Percentiles rank a stretch among this genome's conserved stretches.
Evolutionary conservation across 2,113 vertebrate genomes (phyloP).

Genomic region (Lampris incognitus): DNA sequence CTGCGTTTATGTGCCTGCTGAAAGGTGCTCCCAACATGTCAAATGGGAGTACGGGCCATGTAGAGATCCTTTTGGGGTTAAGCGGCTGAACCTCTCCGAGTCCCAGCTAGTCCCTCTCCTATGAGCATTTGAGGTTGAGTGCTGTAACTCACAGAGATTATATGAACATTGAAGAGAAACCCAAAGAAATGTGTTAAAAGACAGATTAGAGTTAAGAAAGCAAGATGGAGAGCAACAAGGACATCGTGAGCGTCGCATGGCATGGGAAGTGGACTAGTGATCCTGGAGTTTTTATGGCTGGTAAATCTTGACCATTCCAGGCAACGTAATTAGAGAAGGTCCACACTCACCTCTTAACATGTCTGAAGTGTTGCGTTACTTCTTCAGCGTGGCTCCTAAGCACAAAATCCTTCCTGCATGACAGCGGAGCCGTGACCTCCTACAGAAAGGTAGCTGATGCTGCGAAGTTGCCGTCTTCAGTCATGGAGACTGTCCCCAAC

Average conservation of each 20-base stretch:
- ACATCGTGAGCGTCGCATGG: background rate
- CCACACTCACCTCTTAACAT: background rate
- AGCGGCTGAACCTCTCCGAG: too few species aligned
- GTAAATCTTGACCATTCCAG: background rate
- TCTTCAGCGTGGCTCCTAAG: background rate
- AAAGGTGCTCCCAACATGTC: too few species aligned
- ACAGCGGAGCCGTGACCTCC: background rate
- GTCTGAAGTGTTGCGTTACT: background rate
- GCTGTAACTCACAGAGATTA: too few species aligned
- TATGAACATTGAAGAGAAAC: too few species aligned
- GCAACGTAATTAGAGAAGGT: background rate
- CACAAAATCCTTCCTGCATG: background rate
- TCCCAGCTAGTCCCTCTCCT: too few species aligned
- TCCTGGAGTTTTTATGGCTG: background rate
- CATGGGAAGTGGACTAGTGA: background rate
- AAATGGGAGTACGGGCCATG: too few species aligned
- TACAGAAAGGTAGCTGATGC: too few species aligned
- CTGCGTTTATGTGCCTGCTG: too few species aligned
- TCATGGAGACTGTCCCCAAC: too few species aligned
- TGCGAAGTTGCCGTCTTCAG: too few species aligned
- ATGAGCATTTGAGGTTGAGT: too few species aligned
- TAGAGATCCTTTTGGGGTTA: too few species aligned
- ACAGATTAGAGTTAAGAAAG: background rate
- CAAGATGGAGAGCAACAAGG: background rate
- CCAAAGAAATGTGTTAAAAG: background rate